These are phyloP conservation scores for Pedetes capensis DNA, from an alignment of 2,113 vertebrate genomes.

Conservation along the genomic window DNA sequence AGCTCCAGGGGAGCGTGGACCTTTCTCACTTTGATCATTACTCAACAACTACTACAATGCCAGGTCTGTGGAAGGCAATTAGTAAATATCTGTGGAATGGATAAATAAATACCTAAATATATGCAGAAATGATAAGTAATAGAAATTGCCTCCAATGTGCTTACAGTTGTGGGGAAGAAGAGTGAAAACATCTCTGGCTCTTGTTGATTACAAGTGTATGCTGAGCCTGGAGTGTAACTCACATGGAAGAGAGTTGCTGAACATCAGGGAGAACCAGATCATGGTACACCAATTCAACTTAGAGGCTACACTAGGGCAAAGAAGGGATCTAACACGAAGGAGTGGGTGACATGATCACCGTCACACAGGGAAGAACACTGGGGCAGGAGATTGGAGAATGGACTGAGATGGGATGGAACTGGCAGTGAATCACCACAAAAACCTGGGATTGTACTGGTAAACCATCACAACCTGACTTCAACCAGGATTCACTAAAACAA, in stretches of 20 bases:
- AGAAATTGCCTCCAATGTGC: neutral
- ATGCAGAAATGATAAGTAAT: neutral
- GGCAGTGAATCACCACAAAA: accelerated
- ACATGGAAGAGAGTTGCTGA: too few species aligned
- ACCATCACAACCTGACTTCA: neutral
- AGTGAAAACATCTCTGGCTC: neutral
- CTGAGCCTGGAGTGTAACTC: neutral
- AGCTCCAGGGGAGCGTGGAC: neutral
- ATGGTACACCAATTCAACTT: accelerated
- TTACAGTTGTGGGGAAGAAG: neutral
- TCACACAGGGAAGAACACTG: neutral
- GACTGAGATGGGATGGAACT: neutral
- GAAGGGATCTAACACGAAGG: accelerated
- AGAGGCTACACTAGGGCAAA: neutral
- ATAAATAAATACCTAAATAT: neutral
- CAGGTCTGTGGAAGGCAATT: neutral
- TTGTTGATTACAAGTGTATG: too few species aligned
- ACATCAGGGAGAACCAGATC: too few species aligned
- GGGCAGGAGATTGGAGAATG: neutral
- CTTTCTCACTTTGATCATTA: neutral
- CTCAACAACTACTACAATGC: neutral
- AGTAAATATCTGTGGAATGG: neutral
- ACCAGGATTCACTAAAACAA: neutral
- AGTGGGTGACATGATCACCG: too few species aligned
- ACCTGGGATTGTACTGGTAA: too few species aligned